Conservation (phyloP, 2,113 vertebrate species). For the Chunga burmeisteri region DNA sequence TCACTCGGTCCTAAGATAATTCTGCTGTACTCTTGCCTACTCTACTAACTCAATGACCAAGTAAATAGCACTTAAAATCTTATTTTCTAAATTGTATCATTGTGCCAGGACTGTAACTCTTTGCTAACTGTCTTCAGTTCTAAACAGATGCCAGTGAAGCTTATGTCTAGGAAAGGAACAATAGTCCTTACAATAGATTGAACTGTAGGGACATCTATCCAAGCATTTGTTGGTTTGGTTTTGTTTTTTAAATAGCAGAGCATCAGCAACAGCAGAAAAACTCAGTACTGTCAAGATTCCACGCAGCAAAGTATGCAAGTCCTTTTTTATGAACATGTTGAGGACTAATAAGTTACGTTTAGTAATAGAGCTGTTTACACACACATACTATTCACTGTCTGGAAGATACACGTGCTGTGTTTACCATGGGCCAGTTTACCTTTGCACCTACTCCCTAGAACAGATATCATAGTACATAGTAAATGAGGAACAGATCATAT, state of each 20-base stretch:
- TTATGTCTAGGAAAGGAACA: not conserved
- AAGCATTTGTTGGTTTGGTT: not conserved
- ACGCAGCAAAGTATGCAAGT: not conserved
- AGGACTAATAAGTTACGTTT: not conserved
- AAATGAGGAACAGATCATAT: not conserved
- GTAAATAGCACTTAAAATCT: not conserved
- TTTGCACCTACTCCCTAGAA: not conserved
- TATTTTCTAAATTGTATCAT: not conserved
- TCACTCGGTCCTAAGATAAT: not conserved
- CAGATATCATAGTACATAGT: not conserved
- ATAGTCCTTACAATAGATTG: not conserved
- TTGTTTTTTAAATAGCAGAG: not conserved
- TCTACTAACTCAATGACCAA: not conserved
- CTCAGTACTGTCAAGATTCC: not conserved
- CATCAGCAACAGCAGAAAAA: not conserved
- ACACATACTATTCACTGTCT: too few relatives aligned
- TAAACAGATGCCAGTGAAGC: not conserved
- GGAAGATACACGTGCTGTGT: rapidly evolving
- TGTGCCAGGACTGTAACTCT: not conserved
- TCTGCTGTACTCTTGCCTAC: not conserved
- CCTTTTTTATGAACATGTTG: not conserved
- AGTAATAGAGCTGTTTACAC: not conserved
- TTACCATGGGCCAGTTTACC: not conserved
- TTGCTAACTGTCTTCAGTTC: not conserved
- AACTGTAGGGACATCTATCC: not conserved